A percentile compares a stretch with the other conserved stretches of the same genome.
These are phyloP conservation scores for Elegia similella DNA, from an alignment of 2,888 invertebrate genomes.

Conservation along the genomic window DNA sequence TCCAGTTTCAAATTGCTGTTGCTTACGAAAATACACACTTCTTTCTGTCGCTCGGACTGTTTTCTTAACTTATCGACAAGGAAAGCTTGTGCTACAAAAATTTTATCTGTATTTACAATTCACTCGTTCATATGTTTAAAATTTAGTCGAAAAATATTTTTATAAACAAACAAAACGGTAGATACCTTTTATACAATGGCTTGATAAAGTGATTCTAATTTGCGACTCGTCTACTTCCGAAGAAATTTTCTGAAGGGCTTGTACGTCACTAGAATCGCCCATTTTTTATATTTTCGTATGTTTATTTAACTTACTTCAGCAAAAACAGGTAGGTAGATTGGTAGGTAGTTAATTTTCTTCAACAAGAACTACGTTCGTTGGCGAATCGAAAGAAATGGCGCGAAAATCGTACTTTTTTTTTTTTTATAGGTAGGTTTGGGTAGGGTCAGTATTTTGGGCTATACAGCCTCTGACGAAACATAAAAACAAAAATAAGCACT, in stretches of 20 bases:
- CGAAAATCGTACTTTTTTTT: too few species aligned
- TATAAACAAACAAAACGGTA: neutral
- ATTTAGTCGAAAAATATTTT: too few species aligned
- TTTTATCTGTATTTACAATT: neutral
- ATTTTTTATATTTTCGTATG: slow-evolving; percentile 37
- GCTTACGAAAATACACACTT: slow-evolving; percentile 47
- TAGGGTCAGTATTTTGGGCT: too few species aligned
- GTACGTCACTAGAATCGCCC: slow-evolving; percentile 49
- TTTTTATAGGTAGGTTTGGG: too few species aligned
- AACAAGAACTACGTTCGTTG: too few species aligned
- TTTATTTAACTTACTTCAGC: too few species aligned
- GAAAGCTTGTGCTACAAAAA: slow-evolving; percentile 53
- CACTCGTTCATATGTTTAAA: too few species aligned
- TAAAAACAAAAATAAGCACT: too few species aligned
- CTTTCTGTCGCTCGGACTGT: slow-evolving; percentile 47
- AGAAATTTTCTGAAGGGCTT: slow-evolving; percentile 52
- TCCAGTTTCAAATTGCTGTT: slow-evolving; percentile 55
- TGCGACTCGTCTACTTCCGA: slow-evolving; percentile 58
- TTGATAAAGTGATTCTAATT: slow-evolving; percentile 52
- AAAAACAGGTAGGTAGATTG: too few species aligned
- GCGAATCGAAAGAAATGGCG: too few species aligned
- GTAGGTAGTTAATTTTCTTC: too few species aligned
- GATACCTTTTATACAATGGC: slow-evolving; percentile 64
- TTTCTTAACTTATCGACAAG: slow-evolving; percentile 54
- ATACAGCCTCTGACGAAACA: too few species aligned